These are phyloP conservation scores for Salvelinus alpinus DNA, from an alignment of 2,113 vertebrate genomes.

Conservation along the genomic window DNA sequence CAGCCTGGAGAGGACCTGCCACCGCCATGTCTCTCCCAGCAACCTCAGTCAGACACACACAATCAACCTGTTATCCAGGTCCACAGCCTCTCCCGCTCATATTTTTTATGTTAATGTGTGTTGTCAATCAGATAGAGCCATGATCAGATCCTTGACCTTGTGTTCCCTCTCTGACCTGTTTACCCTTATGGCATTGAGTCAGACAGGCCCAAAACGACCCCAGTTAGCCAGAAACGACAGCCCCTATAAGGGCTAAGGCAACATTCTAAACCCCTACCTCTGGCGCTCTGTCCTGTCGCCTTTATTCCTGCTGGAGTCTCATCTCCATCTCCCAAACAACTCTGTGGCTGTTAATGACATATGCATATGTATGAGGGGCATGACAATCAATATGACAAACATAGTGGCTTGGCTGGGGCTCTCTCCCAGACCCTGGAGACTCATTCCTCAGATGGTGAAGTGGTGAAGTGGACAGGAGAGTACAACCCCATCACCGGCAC, in stretches of 20 bases:
- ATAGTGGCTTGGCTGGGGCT: neutral
- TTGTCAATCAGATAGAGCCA: no score
- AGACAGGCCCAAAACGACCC: neutral
- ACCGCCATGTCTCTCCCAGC: neutral
- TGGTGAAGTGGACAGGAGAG: neutral
- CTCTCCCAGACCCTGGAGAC: neutral
- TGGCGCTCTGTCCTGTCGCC: no score
- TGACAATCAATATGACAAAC: slow-evolving; percentile 32
- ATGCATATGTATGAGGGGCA: slow-evolving; percentile 60
- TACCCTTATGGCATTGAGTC: slow-evolving; percentile 34
- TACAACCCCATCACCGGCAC: no score
- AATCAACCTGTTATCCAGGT: neutral
- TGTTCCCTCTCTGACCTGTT: slow-evolving; percentile 4
- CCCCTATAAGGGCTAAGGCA: no score
- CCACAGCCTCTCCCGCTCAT: no score
- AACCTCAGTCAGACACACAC: neutral
- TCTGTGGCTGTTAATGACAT: slow-evolving; percentile 54
- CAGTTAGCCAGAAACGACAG: no score
- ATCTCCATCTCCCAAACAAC: slow-evolving; percentile 22
- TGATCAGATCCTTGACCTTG: neutral
- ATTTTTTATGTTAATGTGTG: no score
- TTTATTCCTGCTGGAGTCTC: no score
- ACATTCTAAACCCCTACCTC: no score
- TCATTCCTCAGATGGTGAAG: neutral
- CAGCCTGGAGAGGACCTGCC: no score